Conservation (phyloP, 2,797 vertebrate species). For the Neosilurus hyrtlii region DNA sequence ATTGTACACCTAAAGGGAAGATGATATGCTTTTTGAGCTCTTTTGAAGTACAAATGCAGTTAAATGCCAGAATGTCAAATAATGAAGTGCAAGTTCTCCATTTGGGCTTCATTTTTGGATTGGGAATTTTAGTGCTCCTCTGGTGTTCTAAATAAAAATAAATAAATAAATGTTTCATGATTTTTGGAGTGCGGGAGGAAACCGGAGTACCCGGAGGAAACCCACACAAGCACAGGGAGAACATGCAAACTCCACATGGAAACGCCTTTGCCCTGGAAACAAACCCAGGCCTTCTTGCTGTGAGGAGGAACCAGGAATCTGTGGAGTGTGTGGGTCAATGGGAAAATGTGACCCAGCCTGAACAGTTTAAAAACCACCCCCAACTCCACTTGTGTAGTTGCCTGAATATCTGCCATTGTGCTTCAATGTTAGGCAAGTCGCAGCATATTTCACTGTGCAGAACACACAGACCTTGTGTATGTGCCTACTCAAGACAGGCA, state of each 20-base stretch:
- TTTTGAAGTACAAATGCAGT: too few species aligned
- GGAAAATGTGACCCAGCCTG: constrained; percentile 16
- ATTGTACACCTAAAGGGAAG: not conserved
- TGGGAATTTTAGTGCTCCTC: too few species aligned
- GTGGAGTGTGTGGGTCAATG: constrained; percentile 13
- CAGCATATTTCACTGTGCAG: constrained; percentile 21
- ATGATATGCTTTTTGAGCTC: too few species aligned
- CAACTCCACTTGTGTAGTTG: not conserved
- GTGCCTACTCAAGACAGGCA: not conserved
- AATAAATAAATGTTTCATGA: too few species aligned
- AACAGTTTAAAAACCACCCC: constrained; percentile 31
- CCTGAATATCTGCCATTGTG: constrained; percentile 35
- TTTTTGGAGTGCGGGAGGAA: too few species aligned
- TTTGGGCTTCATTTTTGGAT: too few species aligned
- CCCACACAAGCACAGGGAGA: too few species aligned
- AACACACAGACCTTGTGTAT: not conserved
- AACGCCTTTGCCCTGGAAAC: not conserved
- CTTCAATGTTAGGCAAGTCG: constrained; percentile 13
- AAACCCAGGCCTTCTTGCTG: not conserved
- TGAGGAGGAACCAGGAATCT: constrained; percentile 11
- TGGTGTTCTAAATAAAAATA: too few species aligned
- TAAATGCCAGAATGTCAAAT: too few species aligned
- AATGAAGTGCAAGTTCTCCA: too few species aligned
- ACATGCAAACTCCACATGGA: not conserved
- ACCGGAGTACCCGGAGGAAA: too few species aligned